Evolutionary conservation across 2,797 vertebrate genomes (phyloP).

Genomic region (Myotis daubentonii): DNA sequence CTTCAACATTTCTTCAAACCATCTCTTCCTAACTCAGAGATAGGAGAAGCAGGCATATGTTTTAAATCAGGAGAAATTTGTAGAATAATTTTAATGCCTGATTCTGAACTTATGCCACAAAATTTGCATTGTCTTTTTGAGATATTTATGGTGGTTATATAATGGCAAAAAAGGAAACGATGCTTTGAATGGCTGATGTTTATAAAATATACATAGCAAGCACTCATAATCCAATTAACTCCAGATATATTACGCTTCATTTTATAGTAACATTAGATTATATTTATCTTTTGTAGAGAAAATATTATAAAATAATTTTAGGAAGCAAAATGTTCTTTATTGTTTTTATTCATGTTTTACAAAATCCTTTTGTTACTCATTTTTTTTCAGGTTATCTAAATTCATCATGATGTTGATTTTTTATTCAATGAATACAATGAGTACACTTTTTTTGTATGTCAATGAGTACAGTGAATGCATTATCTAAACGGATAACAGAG

Average conservation of each 20-base stretch:
- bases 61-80: conserved; percentile 28
- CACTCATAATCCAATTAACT: neutral
- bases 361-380: neutral
- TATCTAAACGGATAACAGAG: neutral
- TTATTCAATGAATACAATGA: neutral
- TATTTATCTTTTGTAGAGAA: neutral
- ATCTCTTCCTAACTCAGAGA: conserved; percentile 27
- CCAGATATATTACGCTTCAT: neutral
- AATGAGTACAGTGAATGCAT: neutral
- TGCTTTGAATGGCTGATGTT: neutral
- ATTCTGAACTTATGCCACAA: neutral
- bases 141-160: neutral
- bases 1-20: conserved; percentile 46
- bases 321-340: conserved; percentile 17
- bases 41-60: neutral
- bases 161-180: neutral
- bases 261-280: neutral
- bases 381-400: neutral
- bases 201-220: neutral
- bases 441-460: neutral
- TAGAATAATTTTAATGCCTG: conserved; percentile 10
- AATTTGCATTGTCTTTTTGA: neutral
- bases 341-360: conserved; percentile 12
- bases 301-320: conserved; percentile 35
- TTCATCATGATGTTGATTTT: neutral